Conservation (phyloP, 2,888 invertebrate species). For the Nowickia ferox region DNA sequence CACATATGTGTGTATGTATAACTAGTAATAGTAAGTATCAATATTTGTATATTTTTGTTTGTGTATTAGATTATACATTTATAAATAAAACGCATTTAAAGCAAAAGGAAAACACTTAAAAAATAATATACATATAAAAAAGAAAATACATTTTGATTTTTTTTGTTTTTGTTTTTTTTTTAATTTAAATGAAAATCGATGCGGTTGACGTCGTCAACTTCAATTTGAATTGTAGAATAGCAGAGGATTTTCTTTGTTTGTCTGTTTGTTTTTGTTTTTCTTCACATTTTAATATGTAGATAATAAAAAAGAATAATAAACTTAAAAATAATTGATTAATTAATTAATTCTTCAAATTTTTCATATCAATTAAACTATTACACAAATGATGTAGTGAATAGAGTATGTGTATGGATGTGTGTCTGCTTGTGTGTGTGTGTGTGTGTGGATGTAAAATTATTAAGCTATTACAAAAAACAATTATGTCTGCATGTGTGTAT, state of each 20-base stretch:
- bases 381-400: slow-evolving; percentile 33
- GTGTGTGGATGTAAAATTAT: slow-evolving; percentile 4
- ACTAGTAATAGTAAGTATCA: background rate
- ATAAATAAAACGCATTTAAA: slow-evolving; percentile 49
- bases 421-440: slow-evolving; percentile 2
- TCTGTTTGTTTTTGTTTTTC: background rate
- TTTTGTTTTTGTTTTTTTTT: slow-evolving; percentile 24
- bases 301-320: background rate
- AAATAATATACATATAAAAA: slow-evolving; percentile 66
- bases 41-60: slow-evolving; percentile 2
- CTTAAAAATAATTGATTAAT: slow-evolving; percentile 34
- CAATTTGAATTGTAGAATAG: slow-evolving; percentile 8
- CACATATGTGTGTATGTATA: background rate
- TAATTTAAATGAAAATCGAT: slow-evolving; percentile 45
- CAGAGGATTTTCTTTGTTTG: background rate
- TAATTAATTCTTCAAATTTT: slow-evolving; percentile 33
- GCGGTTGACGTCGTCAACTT: background rate
- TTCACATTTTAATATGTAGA: background rate
- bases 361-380: slow-evolving; percentile 26
- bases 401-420: background rate
- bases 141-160: slow-evolving; percentile 66
- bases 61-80: slow-evolving; percentile 6
- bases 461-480: slow-evolving; percentile 15
- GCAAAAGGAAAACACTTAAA: slow-evolving; percentile 51
- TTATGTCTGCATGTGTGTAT: slow-evolving; percentile 8